phyloP scores from a whole-genome alignment of 2,888 invertebrate species.

The Agriopis leucophaearia region DNA sequence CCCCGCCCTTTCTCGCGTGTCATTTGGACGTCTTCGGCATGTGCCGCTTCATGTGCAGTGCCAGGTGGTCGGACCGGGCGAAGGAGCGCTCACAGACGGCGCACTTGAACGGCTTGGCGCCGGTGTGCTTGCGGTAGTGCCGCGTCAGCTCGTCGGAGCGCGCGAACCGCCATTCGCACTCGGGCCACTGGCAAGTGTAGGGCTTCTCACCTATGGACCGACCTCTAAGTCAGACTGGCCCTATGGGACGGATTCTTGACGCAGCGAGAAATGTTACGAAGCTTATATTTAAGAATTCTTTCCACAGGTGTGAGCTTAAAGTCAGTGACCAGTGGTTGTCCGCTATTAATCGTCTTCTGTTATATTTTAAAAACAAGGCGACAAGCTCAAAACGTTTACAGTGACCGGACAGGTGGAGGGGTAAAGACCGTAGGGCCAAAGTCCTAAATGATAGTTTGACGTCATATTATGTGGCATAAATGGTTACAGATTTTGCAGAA shows the following conservation, averaged over 20 bases:
- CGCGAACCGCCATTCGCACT: slow-evolving; percentile 99
- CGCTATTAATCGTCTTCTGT: neutral
- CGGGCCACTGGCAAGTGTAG: slow-evolving; percentile 99
- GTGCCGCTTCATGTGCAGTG: slow-evolving; percentile 98
- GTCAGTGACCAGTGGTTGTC: neutral
- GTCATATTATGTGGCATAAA: neutral
- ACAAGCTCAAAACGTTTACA: too few relatives aligned
- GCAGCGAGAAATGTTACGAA: neutral
- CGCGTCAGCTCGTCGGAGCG: slow-evolving; percentile 98
- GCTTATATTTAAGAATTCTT: neutral
- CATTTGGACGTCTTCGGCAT: slow-evolving; percentile 94
- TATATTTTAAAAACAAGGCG: neutral
- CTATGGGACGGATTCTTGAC: neutral
- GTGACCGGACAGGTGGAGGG: too few relatives aligned
- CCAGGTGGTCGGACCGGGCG: slow-evolving; percentile 97
- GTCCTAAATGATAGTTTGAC: neutral
- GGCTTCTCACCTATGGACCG: slow-evolving; percentile 95
- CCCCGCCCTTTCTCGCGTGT: slow-evolving; percentile 83
- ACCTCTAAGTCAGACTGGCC: neutral
- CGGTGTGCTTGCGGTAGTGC: slow-evolving; percentile 98
- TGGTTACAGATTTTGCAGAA: neutral
- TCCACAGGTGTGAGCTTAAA: neutral
- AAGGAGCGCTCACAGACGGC: slow-evolving; percentile 97
- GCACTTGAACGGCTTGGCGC: slow-evolving; percentile 98
- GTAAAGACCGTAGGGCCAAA: too few relatives aligned